A percentile compares a stretch with the other conserved stretches of the same genome.
Evolutionary conservation across 2,888 invertebrate species (phyloP).

Genomic region (Nemoura dubitans): DNA sequence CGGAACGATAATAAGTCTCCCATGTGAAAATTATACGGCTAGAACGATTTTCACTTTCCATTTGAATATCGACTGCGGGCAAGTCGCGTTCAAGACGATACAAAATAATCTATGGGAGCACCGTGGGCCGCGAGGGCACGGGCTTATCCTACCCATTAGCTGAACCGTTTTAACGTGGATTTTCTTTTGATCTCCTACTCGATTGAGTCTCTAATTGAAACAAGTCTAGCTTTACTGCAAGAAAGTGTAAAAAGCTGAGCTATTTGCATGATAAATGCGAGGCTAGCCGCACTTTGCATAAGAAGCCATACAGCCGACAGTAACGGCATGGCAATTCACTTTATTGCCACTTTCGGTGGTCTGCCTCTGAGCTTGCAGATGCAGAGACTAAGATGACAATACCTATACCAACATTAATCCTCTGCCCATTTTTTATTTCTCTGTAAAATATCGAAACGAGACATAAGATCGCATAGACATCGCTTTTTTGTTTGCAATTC

Average conservation of each 20-base stretch:
- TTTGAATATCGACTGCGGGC: background rate
- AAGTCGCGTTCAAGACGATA: background rate
- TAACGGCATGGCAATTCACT: background rate
- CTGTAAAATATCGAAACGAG: background rate
- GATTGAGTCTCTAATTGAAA: conserved; percentile 36
- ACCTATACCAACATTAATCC: background rate
- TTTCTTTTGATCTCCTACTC: conserved; percentile 31
- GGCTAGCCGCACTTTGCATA: conserved; percentile 3
- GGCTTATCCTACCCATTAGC: conserved; percentile 28
- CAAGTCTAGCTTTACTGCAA: conserved; percentile 16
- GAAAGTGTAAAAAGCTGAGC: conserved; percentile 10
- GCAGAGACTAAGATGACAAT: background rate
- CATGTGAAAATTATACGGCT: background rate
- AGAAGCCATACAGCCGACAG: conserved; percentile 18
- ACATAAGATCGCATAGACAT: no score
- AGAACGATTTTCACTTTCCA: background rate
- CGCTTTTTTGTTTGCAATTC: no score
- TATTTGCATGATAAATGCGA: conserved; percentile 32
- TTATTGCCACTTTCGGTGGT: background rate
- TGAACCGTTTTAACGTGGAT: conserved; percentile 27
- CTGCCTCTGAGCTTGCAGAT: background rate
- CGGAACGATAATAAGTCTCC: background rate
- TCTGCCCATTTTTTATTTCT: background rate
- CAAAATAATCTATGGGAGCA: background rate
- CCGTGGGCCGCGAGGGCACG: background rate